Conservation (phyloP, 2,888 invertebrate genomes). For the Onthophagus sagittarius region DNA sequence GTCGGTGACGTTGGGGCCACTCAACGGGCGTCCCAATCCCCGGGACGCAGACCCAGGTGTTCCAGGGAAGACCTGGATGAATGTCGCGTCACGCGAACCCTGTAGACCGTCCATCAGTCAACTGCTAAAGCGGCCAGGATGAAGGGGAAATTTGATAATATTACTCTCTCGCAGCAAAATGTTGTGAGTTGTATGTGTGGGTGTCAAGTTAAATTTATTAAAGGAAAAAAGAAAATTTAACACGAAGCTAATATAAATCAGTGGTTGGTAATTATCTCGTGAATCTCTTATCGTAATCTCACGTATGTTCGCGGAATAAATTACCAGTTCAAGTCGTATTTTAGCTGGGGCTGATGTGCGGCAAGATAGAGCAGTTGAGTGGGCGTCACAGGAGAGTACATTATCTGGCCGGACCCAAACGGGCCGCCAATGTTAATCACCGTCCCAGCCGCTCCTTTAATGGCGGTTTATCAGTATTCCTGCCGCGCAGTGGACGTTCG, state of each 20-base stretch:
- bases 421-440: neutral
- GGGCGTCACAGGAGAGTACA: neutral
- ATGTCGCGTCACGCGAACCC: neutral
- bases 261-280: too few relatives aligned
- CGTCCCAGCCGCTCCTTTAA: neutral
- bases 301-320: neutral
- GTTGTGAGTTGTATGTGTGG: neutral
- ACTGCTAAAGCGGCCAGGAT: neutral
- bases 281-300: neutral
- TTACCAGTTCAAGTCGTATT: neutral
- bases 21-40: neutral
- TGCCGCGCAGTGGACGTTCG: neutral
- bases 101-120: neutral
- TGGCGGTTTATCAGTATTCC: neutral
- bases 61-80: neutral
- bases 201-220: neutral
- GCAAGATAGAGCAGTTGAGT: neutral
- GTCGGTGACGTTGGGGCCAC: slow-evolving; percentile 24
- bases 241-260: too few relatives aligned
- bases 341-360: neutral
- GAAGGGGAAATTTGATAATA: neutral
- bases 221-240: too few relatives aligned
- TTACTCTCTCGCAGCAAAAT: neutral
- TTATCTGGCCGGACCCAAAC: neutral
- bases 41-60: neutral